Conservation (phyloP, 1,140 invertebrate species). For the Pissodes strobi region DNA sequence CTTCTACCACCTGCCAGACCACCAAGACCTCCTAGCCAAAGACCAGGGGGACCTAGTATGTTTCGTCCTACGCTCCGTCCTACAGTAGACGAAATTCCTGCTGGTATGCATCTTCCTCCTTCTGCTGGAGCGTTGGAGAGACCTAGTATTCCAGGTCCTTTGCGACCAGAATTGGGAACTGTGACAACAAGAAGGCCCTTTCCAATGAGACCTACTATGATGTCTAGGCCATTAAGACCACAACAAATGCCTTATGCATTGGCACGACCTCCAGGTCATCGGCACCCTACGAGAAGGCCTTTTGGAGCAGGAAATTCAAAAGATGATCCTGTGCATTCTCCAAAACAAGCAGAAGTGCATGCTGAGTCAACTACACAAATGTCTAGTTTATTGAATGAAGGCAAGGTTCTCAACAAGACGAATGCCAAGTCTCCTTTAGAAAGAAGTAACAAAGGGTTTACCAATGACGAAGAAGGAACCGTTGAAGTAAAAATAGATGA, state of each 20-base stretch:
- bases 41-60: conserved; percentile 5
- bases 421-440: neutral
- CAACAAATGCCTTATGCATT: too few species aligned
- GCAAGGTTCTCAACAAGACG: neutral
- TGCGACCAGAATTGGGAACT: neutral
- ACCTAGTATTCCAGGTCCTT: too few species aligned
- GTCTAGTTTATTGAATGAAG: neutral
- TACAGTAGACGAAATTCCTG: too few species aligned
- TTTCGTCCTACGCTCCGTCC: neutral
- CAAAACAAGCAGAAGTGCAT: too few species aligned
- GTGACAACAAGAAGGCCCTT: neutral
- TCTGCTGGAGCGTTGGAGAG: neutral
- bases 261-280: too few species aligned
- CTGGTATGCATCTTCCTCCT: neutral
- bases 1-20: too few species aligned
- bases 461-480: neutral
- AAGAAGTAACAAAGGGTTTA: neutral
- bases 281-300: too few species aligned
- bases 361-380: too few species aligned
- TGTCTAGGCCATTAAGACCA: too few species aligned
- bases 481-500: conserved; percentile 11
- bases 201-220: too few species aligned
- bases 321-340: too few species aligned
- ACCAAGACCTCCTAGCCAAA: neutral
- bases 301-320: too few species aligned